Conservation (phyloP, 2,888 invertebrate species). For the Netelia virgata region DNA sequence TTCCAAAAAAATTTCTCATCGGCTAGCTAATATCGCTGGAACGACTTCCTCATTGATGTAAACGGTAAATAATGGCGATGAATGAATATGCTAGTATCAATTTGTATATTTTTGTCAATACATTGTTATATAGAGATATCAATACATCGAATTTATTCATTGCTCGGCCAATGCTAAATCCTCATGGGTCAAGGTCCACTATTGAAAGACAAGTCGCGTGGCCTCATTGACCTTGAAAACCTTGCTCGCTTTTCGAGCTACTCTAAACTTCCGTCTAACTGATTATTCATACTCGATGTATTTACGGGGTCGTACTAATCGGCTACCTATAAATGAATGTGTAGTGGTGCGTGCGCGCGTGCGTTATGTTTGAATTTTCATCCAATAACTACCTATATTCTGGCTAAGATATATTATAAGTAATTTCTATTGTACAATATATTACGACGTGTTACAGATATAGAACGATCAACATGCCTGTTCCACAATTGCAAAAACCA, state of each 20-base stretch:
- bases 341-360: too few species aligned
- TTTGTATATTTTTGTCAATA: background rate
- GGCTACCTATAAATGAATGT: too few species aligned
- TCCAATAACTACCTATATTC: too few species aligned
- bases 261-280: background rate
- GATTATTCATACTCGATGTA: background rate
- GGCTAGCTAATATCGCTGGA: background rate
- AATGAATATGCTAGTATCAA: background rate
- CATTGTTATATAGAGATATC: background rate
- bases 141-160: background rate
- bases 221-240: background rate
- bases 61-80: background rate
- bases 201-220: background rate
- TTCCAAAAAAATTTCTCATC: background rate
- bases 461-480: conserved; percentile 79
- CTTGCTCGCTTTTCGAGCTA: background rate
- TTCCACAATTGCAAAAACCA: conserved; percentile 89
- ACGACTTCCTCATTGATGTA: too few species aligned
- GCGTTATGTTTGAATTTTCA: too few species aligned
- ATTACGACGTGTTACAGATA: conserved; percentile 30
- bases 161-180: background rate
- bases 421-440: background rate
- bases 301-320: background rate
- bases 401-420: background rate
- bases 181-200: conserved; percentile 20